These are phyloP conservation scores for Netelia virgata DNA, from an alignment of 2,888 invertebrate species.

Conservation along the genomic window DNA sequence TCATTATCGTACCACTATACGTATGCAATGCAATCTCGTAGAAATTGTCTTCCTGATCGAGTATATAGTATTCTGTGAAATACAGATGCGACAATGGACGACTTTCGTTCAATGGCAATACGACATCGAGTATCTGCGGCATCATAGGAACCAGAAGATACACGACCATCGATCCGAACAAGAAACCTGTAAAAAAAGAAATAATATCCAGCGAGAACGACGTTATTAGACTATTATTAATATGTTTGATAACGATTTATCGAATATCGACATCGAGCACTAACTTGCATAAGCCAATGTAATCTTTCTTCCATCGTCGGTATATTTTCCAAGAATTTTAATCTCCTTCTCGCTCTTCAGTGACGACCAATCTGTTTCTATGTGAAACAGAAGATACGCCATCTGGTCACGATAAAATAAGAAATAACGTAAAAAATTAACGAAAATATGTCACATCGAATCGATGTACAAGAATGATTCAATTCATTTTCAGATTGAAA, in stretches of 20 bases:
- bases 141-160: slow-evolving; percentile 52
- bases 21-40: slow-evolving; percentile 42
- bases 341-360: slow-evolving; percentile 36
- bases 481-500: too few relatives aligned
- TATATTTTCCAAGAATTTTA: slow-evolving; percentile 27
- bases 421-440: neutral
- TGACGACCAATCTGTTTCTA: slow-evolving; percentile 41
- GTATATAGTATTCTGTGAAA: slow-evolving; percentile 55
- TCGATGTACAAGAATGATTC: too few relatives aligned
- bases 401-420: slow-evolving; percentile 31
- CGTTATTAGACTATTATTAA: neutral
- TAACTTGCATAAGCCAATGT: neutral
- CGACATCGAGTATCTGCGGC: slow-evolving; percentile 54
- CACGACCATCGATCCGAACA: slow-evolving; percentile 3
- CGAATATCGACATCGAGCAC: neutral
- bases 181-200: neutral
- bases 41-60: slow-evolving; percentile 50
- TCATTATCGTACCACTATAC: slow-evolving; percentile 45
- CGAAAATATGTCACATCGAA: too few relatives aligned
- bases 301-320: slow-evolving; percentile 2
- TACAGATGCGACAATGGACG: slow-evolving; percentile 45
- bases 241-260: neutral
- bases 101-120: slow-evolving; percentile 55
- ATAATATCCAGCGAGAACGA: neutral
- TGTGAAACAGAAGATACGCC: slow-evolving; percentile 26